These are phyloP conservation scores for Drosophila neotestacea DNA, from an alignment of 2,888 invertebrate species.

Conservation along the genomic window DNA sequence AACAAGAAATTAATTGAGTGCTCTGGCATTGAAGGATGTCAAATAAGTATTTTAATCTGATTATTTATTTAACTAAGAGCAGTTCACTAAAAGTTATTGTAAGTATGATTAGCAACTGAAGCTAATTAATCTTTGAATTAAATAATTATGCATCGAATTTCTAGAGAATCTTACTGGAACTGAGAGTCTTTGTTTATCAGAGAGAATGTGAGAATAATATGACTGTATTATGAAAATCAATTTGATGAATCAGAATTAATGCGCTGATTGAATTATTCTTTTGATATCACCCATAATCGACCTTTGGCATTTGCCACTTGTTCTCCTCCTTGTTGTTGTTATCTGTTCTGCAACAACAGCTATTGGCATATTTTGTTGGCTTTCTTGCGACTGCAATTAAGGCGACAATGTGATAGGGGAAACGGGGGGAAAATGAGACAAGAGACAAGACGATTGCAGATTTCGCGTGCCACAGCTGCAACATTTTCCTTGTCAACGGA, in stretches of 20 bases:
- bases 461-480: slow-evolving; percentile 71
- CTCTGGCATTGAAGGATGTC: no score
- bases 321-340: neutral
- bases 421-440: neutral
- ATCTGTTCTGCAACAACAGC: slow-evolving; percentile 7
- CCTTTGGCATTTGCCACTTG: slow-evolving; percentile 47
- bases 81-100: no score
- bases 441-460: slow-evolving; percentile 21
- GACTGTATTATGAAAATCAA: neutral
- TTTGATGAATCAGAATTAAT: slow-evolving; percentile 4
- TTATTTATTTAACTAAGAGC: no score
- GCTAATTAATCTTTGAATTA: neutral
- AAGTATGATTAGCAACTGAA: no score
- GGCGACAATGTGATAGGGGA: slow-evolving; percentile 15
- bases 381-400: slow-evolving; percentile 56
- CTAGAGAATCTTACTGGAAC: neutral
- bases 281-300: slow-evolving; percentile 28
- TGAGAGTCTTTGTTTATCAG: neutral
- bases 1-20: no score
- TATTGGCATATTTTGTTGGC: slow-evolving; percentile 42
- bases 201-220: neutral
- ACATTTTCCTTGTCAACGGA: slow-evolving; percentile 71
- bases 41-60: no score
- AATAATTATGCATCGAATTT: neutral
- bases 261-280: slow-evolving; percentile 19